Base-by-base conservation (phyloP, 2,113 vertebrate species). In the Isurus oxyrinchus region DNA sequence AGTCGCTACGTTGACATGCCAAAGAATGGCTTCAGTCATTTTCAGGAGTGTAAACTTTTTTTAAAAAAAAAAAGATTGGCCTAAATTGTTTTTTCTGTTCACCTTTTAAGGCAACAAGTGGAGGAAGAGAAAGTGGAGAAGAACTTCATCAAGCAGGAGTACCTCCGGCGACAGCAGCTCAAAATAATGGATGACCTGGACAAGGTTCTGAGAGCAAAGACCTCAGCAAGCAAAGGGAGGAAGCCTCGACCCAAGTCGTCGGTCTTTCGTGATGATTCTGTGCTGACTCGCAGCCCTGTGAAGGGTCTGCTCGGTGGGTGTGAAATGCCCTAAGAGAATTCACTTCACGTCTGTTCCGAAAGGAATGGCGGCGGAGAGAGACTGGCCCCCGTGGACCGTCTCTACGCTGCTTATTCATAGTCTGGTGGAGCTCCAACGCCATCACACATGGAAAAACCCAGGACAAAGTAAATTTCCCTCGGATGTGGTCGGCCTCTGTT, bases 161-260 rank as follows among this genome's bases (percentile, higher is more conserved):
- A 99, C 35, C 98, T 98, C 86, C 97, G 98, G 27, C 97, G 99
- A 67, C 99, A 98, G 0, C 99, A 99, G 97, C 97, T 99, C 63
- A 99, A 99, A 97, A 97, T 99, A 96, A 99, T 99, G 99, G 98
- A 99, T 0, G 98, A 99, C 96, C 97, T 99, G 67, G 99, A 98
- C 97, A 99, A 99, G 97, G 99, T 99, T 96, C 97, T 99, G 96
- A 97, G 98, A 90, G 98, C 98, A 97, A 98, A 97, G 79, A 98
- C 97, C 97, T 98, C 98, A 96, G 98, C 98, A 0, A 97, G 98
- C 5, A 98, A 98, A 67, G 97, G 98, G 76, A 97, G 98, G 98
- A 98, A 98, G 96, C 97, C 98, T 96, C 96, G 98, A 97, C 99
- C 98, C 55, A 99, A 98, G 97, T 98, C 98, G 0, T 95, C 94